Evolutionary conservation across 2,113 vertebrate species (phyloP).

Genomic region (Actenoides lindsayi): DNA sequence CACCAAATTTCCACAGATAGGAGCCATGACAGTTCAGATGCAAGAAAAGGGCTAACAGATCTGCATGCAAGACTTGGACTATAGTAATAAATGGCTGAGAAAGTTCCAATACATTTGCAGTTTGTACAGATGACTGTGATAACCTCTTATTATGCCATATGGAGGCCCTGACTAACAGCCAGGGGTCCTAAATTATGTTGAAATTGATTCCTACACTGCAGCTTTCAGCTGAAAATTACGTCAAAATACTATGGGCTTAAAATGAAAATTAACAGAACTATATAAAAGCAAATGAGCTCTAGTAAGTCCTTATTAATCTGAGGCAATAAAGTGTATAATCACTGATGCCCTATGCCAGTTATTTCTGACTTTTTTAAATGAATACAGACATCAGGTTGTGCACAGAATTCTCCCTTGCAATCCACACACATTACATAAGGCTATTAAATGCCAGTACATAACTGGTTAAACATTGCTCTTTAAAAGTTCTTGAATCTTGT

Average conservation of each 20-base stretch:
- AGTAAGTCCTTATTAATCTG: not conserved
- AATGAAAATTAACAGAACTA: conserved; percentile 10
- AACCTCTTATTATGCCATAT: not conserved
- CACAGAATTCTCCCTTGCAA: not conserved
- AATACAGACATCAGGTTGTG: not conserved
- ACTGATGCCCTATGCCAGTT: not conserved
- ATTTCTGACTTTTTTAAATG: not conserved
- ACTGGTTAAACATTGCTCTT: not conserved
- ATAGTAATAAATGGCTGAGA: not conserved
- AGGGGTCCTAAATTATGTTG: not conserved
- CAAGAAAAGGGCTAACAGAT: not conserved
- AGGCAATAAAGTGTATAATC: not conserved
- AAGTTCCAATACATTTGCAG: not conserved
- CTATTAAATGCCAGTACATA: not conserved
- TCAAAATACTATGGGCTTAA: not conserved
- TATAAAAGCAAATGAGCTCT: not conserved
- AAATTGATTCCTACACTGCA: not conserved
- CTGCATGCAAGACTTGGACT: not conserved
- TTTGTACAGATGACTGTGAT: conserved; percentile 4
- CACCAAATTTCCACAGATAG: not conserved
- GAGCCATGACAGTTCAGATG: not conserved
- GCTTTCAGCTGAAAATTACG: not conserved
- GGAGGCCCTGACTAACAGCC: not conserved
- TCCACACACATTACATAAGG: not conserved
- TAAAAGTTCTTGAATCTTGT: not conserved